phyloP scores from a whole-genome alignment of 2,113 vertebrate genomes.

The Ascaphus truei region DNA sequence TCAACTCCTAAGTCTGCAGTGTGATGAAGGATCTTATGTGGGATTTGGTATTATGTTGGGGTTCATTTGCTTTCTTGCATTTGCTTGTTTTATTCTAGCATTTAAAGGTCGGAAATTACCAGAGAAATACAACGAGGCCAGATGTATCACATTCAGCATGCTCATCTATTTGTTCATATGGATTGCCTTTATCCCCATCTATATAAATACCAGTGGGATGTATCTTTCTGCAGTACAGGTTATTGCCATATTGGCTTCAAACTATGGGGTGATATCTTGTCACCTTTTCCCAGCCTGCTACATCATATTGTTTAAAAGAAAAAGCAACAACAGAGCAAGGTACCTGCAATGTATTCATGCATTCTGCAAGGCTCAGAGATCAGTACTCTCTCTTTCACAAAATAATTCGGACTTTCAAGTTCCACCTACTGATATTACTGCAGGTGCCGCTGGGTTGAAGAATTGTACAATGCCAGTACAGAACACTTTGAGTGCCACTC shows the following conservation, averaged over 20 bases:
- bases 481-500: background rate
- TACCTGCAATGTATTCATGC: background rate
- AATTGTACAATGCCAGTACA: background rate
- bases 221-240: conserved; percentile 43
- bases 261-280: conserved; percentile 55
- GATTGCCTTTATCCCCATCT: conserved; percentile 53
- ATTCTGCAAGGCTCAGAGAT: background rate
- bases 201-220: conserved; percentile 37
- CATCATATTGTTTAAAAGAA: conserved; percentile 44
- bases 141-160: conserved; percentile 59
- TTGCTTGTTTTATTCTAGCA: conserved; percentile 52
- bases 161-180: conserved; percentile 59
- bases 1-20: conserved; percentile 36
- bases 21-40: conserved; percentile 42
- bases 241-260: conserved; percentile 55
- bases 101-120: conserved; percentile 53
- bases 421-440: background rate
- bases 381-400: background rate
- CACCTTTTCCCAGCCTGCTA: conserved; percentile 54
- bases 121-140: conserved; percentile 49
- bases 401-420: background rate
- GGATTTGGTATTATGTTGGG: conserved; percentile 52
- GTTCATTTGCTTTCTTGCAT: conserved; percentile 52
- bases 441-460: background rate
- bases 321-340: background rate